Percentiles rank a stretch among this genome's conserved stretches.
Conservation (phyloP, 2,797 vertebrate genomes). For the Sparidentex hasta region DNA sequence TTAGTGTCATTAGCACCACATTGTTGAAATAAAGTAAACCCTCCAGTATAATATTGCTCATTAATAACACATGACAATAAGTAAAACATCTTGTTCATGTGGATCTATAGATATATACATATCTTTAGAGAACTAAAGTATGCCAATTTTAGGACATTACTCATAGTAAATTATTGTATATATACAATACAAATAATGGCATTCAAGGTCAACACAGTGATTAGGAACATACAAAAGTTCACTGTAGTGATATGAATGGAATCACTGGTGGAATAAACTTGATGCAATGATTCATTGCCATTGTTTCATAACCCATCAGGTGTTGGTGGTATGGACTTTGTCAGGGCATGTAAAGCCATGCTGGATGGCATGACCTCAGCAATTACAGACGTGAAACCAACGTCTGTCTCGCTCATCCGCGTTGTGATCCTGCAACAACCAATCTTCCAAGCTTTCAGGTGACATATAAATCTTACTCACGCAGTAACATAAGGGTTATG, state of each 20-base stretch:
- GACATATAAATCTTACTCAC: neutral
- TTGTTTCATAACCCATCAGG: slow-evolving; percentile 53
- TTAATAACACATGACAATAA: neutral
- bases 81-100: neutral
- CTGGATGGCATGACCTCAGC: slow-evolving; percentile 70
- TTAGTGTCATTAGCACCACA: too few relatives aligned
- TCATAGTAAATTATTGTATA: neutral
- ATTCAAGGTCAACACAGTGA: neutral
- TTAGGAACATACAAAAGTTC: neutral
- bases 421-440: slow-evolving; percentile 68
- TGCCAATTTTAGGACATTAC: neutral
- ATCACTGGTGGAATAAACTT: neutral
- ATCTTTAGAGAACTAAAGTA: too few relatives aligned
- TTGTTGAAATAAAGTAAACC: too few relatives aligned
- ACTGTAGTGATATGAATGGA: neutral
- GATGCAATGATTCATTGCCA: neutral
- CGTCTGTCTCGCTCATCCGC: slow-evolving; percentile 65
- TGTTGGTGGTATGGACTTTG: slow-evolving; percentile 38
- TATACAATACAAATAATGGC: neutral
- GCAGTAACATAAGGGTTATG: neutral
- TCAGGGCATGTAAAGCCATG: slow-evolving; percentile 69
- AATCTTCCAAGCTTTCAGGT: slow-evolving; percentile 76
- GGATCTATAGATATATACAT: neutral
- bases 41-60: too few relatives aligned
- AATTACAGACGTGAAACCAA: slow-evolving; percentile 56